These are phyloP conservation scores for Scomber japonicus DNA, from an alignment of 2,113 vertebrate genomes.

Conservation along the genomic window DNA sequence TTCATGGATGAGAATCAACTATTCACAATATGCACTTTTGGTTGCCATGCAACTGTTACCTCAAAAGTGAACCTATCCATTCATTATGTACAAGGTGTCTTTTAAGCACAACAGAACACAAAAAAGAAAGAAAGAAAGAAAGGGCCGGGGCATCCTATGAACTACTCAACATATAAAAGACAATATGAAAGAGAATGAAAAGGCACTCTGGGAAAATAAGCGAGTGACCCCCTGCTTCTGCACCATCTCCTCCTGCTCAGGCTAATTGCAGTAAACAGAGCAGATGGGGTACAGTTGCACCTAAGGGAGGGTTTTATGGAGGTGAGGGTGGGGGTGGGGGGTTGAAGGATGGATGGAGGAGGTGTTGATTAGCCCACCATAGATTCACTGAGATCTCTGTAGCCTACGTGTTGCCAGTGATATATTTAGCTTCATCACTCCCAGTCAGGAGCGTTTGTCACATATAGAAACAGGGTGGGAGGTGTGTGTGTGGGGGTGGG, in stretches of 20 bases:
- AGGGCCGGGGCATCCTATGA: neutral
- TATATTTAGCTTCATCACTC: constrained; percentile 55
- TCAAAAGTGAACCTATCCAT: no score
- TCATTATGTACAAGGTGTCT: no score
- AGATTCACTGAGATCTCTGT: constrained; percentile 19
- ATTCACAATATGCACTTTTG: no score
- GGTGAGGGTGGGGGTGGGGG: constrained; percentile 33
- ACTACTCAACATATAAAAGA: neutral
- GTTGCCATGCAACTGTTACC: no score
- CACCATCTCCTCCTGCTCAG: constrained; percentile 45
- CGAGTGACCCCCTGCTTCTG: constrained; percentile 46
- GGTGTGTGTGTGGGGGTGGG: neutral
- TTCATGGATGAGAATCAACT: no score
- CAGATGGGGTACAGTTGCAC: constrained; percentile 77
- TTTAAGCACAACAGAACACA: no score
- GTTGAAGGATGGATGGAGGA: constrained; percentile 37
- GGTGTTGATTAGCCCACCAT: constrained; percentile 71
- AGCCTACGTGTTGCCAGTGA: constrained; percentile 26
- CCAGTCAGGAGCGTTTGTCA: constrained; percentile 47
- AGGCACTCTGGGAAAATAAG: constrained; percentile 6
- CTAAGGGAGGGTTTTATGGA: constrained; percentile 57
- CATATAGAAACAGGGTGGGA: constrained; percentile 1
- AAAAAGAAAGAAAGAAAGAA: no score
- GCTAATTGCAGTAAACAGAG: constrained; percentile 76
- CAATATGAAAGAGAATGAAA: constrained; percentile 14